Evolutionary conservation across 2,113 vertebrate species (phyloP), one percentile per base, ranked within the genome.

Genomic region (Pterophyllum scalare): DNA sequence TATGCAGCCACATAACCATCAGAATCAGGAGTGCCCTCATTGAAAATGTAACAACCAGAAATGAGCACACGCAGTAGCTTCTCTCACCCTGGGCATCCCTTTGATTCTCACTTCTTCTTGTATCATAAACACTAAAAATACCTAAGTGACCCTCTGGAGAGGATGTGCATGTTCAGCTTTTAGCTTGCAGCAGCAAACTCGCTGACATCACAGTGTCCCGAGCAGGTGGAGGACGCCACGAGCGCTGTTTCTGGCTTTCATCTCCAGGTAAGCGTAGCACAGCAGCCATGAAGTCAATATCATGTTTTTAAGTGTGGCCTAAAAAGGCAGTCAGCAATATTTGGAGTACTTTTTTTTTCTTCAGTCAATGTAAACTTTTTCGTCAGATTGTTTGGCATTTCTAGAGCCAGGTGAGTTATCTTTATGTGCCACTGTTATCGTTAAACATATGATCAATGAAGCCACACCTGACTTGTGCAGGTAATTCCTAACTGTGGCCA

Each of bases 161-260:
- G 74, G 65, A 90, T 84, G 88, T 89, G 91, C 89, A 90, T 87
- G 85, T 91, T 93, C 89, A 94, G 93, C 91, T 89, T 89, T 93
- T 84, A 92, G 91, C 91, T 82, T 76, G 57, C 89, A 85, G 85
- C 88, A 82, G 87, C 79, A 89, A 94, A 94, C 65, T 72, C 75
- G 93, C 94, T 94, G 94, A 95, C 92, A 89, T 92, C 89, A 91
- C 92, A 76, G 80, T 88, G 87, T 95, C 89, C 92, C 77, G 40
- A 56, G 85, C 91, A 93, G 93, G 92, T 94, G 93, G 91, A 94
- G 94, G 92, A 94, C 92, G 86, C 81, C 84, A 74, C 33, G 40
- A 85, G 87, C 75, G 82, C 76, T 22, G 74, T 58, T 64, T 72
- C 78, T 82, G 81, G 79, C 75, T 75, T 59, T 62, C 19, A 80